Evolutionary conservation across 2,113 vertebrate species (phyloP).

Genomic region (Anarhynchus alexandrinus): DNA sequence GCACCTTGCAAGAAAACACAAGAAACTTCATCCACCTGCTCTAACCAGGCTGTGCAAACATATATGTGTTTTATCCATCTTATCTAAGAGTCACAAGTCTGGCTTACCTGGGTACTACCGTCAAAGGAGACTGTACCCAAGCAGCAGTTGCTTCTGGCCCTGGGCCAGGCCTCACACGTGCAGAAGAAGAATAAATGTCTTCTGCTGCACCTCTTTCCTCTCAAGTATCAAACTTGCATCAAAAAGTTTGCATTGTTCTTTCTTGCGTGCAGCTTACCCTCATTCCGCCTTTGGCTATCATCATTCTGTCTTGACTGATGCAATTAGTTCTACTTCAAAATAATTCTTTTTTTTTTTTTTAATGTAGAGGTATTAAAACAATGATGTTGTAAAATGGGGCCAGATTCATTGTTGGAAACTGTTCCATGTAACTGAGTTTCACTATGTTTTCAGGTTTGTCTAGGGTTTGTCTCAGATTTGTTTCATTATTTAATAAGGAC

Average conservation of each 20-base stretch:
- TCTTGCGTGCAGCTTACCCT: background rate
- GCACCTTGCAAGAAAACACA: background rate
- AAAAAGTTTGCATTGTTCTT: background rate
- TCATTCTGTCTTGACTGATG: background rate
- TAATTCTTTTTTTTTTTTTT: background rate
- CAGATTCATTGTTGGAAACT: background rate
- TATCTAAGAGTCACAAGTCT: background rate
- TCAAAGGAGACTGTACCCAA: background rate
- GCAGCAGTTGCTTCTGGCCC: background rate
- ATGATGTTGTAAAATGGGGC: background rate
- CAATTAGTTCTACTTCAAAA: background rate
- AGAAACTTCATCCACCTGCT: background rate
- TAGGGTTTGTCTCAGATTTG: background rate
- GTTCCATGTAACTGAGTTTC: background rate
- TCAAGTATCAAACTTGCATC: background rate
- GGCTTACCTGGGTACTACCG: background rate
- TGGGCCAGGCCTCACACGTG: background rate
- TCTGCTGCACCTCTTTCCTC: background rate
- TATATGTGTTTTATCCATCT: background rate
- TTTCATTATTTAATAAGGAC: background rate
- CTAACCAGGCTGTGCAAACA: background rate
- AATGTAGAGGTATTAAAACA: background rate
- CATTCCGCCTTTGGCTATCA: background rate
- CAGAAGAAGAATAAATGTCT: background rate
- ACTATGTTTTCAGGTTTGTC: background rate